These are phyloP conservation scores for Notodonta dromedarius DNA, from an alignment of 2,888 invertebrate genomes.

Conservation along the genomic window DNA sequence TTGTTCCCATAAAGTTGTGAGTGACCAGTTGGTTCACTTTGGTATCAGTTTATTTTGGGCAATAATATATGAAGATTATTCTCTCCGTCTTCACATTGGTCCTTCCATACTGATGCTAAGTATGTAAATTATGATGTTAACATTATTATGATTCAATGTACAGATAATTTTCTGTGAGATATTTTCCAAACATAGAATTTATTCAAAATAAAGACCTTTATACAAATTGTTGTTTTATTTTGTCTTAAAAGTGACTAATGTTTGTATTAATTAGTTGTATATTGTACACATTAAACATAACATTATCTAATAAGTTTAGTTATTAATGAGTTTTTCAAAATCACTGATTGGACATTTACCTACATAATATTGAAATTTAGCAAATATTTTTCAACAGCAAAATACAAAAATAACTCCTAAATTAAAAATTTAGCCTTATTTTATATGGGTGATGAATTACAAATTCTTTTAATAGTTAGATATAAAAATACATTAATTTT, in stretches of 20 bases:
- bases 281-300: not conserved
- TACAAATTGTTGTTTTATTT: constrained; percentile 34
- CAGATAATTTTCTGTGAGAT: constrained; percentile 43
- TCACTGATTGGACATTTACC: too few relatives aligned
- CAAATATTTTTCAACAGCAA: too few relatives aligned
- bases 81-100: constrained; percentile 47
- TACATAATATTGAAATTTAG: too few relatives aligned
- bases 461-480: too few relatives aligned
- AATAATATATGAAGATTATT: constrained; percentile 50
- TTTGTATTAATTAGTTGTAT: not conserved
- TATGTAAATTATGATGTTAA: constrained; percentile 22
- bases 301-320: too few relatives aligned
- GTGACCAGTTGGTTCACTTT: constrained; percentile 29
- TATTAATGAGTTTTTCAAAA: too few relatives aligned
- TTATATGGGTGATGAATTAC: too few relatives aligned
- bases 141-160: constrained; percentile 11
- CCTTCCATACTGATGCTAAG: constrained; percentile 25
- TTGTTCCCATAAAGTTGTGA: constrained; percentile 71
- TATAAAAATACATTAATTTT: not conserved
- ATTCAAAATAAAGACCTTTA: constrained; percentile 53
- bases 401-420: too few relatives aligned
- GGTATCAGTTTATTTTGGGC: constrained; percentile 28
- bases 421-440: too few relatives aligned
- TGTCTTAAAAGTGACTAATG: not conserved
- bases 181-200: constrained; percentile 34